phyloP scores from a whole-genome alignment of 2,113 vertebrate genomes.

The Merops nubicus region DNA sequence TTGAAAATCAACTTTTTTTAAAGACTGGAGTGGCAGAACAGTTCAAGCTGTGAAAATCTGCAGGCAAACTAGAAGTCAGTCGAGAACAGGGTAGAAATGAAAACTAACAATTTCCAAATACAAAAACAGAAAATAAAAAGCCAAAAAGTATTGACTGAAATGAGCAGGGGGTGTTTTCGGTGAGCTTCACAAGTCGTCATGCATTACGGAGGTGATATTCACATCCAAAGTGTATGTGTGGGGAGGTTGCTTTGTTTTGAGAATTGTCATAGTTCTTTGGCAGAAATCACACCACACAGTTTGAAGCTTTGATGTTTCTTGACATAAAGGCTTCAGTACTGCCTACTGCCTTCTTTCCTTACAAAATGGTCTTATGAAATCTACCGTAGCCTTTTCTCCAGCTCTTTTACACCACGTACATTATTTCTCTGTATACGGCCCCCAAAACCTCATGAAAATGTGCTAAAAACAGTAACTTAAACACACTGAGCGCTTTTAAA shows the following conservation, averaged over 20 bases:
- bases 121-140: neutral
- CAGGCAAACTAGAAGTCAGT: neutral
- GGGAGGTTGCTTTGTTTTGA: neutral
- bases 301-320: neutral
- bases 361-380: accelerated
- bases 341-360: neutral
- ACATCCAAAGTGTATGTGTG: neutral
- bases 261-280: neutral
- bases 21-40: neutral
- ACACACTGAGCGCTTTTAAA: neutral
- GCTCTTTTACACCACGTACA: neutral
- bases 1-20: neutral
- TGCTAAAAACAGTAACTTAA: neutral
- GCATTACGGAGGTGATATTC: neutral
- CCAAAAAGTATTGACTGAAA: neutral
- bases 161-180: neutral
- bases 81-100: neutral
- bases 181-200: neutral
- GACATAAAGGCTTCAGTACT: neutral
- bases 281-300: neutral
- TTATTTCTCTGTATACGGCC: accelerated
- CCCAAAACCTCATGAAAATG: neutral
- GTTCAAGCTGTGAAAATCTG: neutral
- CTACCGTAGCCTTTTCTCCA: neutral
- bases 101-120: neutral